Evolutionary conservation across 2,113 vertebrate species (phyloP), one percentile per base, ranked within the genome.

Genomic region (Nansenia antarctica): DNA sequence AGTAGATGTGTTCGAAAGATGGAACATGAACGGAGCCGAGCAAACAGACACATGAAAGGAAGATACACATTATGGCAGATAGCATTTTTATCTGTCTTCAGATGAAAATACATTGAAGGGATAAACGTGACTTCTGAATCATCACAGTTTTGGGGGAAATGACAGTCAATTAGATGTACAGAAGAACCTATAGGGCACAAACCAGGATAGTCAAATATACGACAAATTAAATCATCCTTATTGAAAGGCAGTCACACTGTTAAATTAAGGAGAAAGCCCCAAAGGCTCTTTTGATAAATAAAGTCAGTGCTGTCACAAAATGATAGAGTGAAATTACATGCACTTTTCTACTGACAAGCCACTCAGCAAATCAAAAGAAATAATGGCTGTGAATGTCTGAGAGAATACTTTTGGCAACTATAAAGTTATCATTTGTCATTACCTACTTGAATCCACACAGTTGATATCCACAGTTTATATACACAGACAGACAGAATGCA

Each of bases 161-260:
- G 18, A 58, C 26, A 27, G 67, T 32, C 57, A 70, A 63, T 27
- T 37, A 35, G 37, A 62, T 55, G 68, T 65, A 53, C 31, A 62
- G 22, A 9, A n/a, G 20, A 37, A 5, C 35, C 35, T 5, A 11
- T 37, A 61, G 14, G 32, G 58, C 29, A 57, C 8, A 29, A 27
- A 2, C 39, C 30, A 32, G 53, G 12, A 29, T 2, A 27, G 18
- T 27, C 7, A 58, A 31, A 30, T 58, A 24, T 12, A 2, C 9
- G 15, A 29, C 9, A 5, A 5, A 11, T 24, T 22, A 69, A 58
- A 42, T 42, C 18, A 47, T 80, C 20, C 30, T 84, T 83, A 83
- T 82, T 87, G 66, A 18, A 82, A 87, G 79, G 35, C 12, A 79
- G 70, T 78, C 76, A 79, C 77, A 72, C 76, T 59, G 81, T 70